Evolutionary conservation across 2,113 vertebrate species (phyloP).

Genomic region (Microcebus lehilahytsara): DNA sequence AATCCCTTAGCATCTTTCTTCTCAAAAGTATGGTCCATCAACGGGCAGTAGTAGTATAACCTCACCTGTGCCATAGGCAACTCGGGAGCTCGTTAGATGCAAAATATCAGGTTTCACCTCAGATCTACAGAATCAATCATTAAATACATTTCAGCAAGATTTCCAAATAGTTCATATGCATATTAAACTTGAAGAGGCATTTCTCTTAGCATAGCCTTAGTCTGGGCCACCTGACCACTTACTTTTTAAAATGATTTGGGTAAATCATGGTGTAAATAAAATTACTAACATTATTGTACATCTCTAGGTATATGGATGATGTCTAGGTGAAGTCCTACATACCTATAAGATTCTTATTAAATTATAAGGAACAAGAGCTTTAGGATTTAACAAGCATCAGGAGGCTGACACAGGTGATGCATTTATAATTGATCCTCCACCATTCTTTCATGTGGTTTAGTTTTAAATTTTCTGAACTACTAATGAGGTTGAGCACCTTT

Average conservation of each 20-base stretch:
- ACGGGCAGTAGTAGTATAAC: neutral
- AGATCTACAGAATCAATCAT: neutral
- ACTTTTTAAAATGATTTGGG: neutral
- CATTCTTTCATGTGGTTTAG: neutral
- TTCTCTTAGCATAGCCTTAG: neutral
- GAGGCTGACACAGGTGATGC: neutral
- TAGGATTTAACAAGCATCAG: neutral
- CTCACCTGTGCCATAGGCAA: neutral
- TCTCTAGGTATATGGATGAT: neutral
- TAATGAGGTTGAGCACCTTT: neutral
- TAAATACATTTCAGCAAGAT: neutral
- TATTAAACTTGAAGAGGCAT: neutral
- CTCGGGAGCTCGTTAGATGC: neutral
- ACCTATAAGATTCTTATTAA: neutral
- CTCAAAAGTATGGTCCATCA: neutral
- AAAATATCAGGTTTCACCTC: neutral
- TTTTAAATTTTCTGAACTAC: neutral
- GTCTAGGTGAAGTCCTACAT: neutral
- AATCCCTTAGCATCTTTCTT: neutral
- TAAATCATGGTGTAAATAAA: neutral
- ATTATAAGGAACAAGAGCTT: neutral
- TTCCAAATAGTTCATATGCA: neutral
- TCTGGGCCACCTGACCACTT: neutral
- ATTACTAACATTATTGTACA: neutral
- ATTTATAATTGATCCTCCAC: neutral